Percentiles rank a stretch among this genome's conserved stretches.
phyloP scores from a whole-genome alignment of 2,113 vertebrate genomes.

The Sorex araneus region DNA sequence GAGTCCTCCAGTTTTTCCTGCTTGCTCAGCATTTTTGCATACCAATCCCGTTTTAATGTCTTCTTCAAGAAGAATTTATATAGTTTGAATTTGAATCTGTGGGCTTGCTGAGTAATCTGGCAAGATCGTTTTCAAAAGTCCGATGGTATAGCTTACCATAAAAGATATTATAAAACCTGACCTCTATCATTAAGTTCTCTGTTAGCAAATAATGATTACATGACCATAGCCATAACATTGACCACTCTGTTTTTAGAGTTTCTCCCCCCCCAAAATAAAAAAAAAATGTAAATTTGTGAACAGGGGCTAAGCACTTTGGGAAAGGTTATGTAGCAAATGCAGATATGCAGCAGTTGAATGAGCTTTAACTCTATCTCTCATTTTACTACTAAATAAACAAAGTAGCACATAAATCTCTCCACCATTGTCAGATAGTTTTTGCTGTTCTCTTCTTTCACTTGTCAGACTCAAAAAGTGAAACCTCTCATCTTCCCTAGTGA shows the following conservation, averaged over 20 bases:
- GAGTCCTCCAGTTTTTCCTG: constrained; percentile 33
- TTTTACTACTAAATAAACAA: not conserved
- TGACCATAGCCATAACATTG: not conserved
- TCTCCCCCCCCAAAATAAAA: not conserved
- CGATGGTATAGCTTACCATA: not conserved
- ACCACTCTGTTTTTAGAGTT: not conserved
- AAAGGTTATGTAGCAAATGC: not conserved
- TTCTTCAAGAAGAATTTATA: constrained; percentile 49
- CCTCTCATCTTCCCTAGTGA: not conserved
- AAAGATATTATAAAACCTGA: not conserved
- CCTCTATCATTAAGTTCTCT: not conserved
- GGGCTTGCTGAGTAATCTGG: constrained; percentile 17
- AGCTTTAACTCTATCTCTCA: not conserved
- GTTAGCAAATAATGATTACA: not conserved
- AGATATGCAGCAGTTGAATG: not conserved
- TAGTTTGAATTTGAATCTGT: constrained; percentile 16
- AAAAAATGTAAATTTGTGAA: not conserved
- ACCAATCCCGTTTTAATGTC: constrained; percentile 28
- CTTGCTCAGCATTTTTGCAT: constrained; percentile 62
- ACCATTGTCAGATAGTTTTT: not conserved
- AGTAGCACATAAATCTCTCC: not conserved
- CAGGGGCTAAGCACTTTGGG: too few species aligned
- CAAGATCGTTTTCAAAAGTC: constrained; percentile 4
- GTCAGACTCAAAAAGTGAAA: not conserved
- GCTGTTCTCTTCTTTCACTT: not conserved